Conservation (phyloP, 92 coral and sea anemone species). For the Porites divaricata region DNA sequence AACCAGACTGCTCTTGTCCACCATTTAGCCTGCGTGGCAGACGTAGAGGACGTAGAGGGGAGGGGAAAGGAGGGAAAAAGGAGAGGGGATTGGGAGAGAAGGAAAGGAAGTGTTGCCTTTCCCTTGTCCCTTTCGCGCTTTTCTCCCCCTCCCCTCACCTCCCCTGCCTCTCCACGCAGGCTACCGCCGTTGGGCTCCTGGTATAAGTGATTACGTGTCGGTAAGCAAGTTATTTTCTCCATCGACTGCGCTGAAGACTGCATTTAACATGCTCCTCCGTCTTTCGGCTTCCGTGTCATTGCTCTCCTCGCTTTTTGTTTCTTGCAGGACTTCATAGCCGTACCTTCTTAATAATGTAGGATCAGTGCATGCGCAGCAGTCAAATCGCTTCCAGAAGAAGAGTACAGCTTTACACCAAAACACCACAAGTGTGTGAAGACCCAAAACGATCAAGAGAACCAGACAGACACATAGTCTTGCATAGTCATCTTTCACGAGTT, state of each 20-base stretch:
- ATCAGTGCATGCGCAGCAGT: slow-evolving; percentile 11
- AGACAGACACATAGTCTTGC: slow-evolving; percentile 38
- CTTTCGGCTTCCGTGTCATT: slow-evolving; percentile 13
- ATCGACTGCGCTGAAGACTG: neutral
- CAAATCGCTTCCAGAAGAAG: slow-evolving; percentile 63
- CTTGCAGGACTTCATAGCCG: slow-evolving; percentile 8
- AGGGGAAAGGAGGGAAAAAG: too few relatives aligned
- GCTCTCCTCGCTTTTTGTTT: slow-evolving; percentile 16
- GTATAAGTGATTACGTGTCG: too few relatives aligned
- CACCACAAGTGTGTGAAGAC: slow-evolving; percentile 62
- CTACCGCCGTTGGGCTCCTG: too few relatives aligned
- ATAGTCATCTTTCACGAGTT: slow-evolving; percentile 40
- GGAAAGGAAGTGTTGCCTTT: too few relatives aligned
- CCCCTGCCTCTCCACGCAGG: too few relatives aligned
- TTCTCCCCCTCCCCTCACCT: too few relatives aligned
- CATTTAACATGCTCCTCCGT: slow-evolving; percentile 13
- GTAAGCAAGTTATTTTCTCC: neutral
- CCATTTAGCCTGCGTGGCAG: too few relatives aligned
- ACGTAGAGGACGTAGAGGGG: too few relatives aligned
- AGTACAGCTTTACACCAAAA: slow-evolving; percentile 48
- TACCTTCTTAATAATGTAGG: neutral
- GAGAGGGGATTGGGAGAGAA: too few relatives aligned
- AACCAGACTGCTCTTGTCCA: too few relatives aligned
- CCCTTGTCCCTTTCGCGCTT: too few relatives aligned
- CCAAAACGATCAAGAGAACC: slow-evolving; percentile 34